Percentiles rank a stretch among this genome's conserved stretches.
Conservation (phyloP, 2,797 vertebrate species). For the Esox masquinongy region DNA sequence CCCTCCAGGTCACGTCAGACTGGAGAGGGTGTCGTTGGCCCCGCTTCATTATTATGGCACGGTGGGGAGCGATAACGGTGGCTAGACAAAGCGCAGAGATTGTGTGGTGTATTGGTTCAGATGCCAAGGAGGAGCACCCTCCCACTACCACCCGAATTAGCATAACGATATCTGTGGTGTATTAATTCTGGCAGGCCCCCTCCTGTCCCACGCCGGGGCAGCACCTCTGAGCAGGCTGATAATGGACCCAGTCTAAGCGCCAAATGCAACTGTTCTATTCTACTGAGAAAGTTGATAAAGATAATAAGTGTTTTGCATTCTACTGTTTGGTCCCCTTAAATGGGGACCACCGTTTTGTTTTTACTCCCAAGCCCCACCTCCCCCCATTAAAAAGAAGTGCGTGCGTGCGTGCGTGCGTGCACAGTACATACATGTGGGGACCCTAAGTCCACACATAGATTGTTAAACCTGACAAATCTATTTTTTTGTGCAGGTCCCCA, state of each 20-base stretch:
- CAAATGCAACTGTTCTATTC: slow-evolving; percentile 36
- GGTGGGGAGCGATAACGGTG: slow-evolving; percentile 29
- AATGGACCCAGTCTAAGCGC: slow-evolving; percentile 7
- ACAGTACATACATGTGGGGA: too few relatives aligned
- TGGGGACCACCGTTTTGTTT: too few relatives aligned
- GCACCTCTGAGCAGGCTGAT: slow-evolving; percentile 20
- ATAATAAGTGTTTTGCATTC: slow-evolving; percentile 49
- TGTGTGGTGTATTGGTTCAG: not conserved
- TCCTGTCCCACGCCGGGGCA: slow-evolving; percentile 26
- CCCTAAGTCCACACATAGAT: too few relatives aligned
- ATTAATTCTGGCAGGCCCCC: not conserved
- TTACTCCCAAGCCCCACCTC: too few relatives aligned
- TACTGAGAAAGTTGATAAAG: slow-evolving; percentile 25
- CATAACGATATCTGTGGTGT: slow-evolving; percentile 11
- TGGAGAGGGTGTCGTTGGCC: slow-evolving; percentile 7
- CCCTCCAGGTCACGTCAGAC: slow-evolving; percentile 35
- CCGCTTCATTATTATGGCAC: slow-evolving; percentile 40
- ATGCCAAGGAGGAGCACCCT: not conserved
- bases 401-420: slow-evolving; percentile 10
- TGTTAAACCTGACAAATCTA: too few relatives aligned
- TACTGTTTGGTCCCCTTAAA: slow-evolving; percentile 21
- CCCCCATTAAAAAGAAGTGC: not conserved
- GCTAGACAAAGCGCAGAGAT: slow-evolving; percentile 39
- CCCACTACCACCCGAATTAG: not conserved
- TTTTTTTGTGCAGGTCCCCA: too few relatives aligned